Base-by-base conservation (phyloP, 2,797 vertebrate genomes). In the Bufotes viridis region DNA sequence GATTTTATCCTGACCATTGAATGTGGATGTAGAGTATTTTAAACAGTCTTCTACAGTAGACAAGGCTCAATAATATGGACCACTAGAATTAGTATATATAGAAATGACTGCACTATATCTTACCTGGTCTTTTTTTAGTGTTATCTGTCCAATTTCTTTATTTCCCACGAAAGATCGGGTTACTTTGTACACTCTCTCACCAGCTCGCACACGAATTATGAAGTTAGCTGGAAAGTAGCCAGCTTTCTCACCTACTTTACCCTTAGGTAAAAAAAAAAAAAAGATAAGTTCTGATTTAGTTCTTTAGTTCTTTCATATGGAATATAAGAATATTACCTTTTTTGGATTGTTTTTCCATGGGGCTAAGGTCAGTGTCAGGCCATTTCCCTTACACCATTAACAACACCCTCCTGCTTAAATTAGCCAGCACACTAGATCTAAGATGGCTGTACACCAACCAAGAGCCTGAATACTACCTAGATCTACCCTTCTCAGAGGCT, bases 51-150 rank as follows among this genome's bases (percentile, higher is more conserved):
- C 11, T n/a, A 63, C 11, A 65, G 12, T 11, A n/a, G 63, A 67
- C 63, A 29, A 69, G 3, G 29, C 29, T 34, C 29, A 34, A 34
- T 34, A 34, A 34, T 34, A 34, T 34, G 29, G 2, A 34, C 29
- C 29, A 34, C 29, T 34, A 34, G 0, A 34, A 34, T 34, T 34
- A 65, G 14, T 72, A 42, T 65, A 55, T 6, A 55, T 82, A 75
- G 10, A 53, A 11, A 78, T 26, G 10, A 84, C 17, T 26, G 42
- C 51, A 87, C 2, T 42, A 9, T 55, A 78, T 78, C 90, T 85
- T 93, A 98, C 97, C 97, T 97, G 97, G 93, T 98, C 97, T 93
- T 98, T 98, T 93, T 98, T 99, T 86, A 98, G 94, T 0, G 97
- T 98, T 92, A 99, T 98, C 92, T 98, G 98, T 72, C 97, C 97